Base-by-base conservation (phyloP, 2,888 invertebrate genomes). In the Helobdella robusta region DNA sequence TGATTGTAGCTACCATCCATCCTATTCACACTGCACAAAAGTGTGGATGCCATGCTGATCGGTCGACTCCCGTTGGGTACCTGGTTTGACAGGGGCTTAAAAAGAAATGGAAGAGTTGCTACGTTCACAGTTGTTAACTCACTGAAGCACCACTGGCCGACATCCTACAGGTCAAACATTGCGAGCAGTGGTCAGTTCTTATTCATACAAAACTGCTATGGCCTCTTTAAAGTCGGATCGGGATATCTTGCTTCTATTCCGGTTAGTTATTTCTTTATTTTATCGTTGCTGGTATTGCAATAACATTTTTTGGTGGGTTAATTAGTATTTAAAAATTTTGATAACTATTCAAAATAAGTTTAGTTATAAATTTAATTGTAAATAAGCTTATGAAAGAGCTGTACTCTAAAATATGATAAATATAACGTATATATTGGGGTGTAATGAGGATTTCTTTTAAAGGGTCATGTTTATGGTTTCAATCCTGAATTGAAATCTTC, bases 191-290 rank as follows among this genome's bases (percentile, higher is more conserved):
- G 95, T 11, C 86, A 87, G 70, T 92, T 85, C 80, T 83, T 97
- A 63, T 97, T 91, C 79, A 82, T 97, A 34, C 87, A 89, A 73
- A 79, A 78, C 67, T 73, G 73, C 64, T 86, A 87, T 11, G 90
- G 91, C 1, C 82, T 97, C 56, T 83, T 90, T 69, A 97, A 97
- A 82, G 86, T 97, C 69, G 97, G 97, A 23, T 89, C 93, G 61
- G 97, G 97, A 6, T 91, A 91, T 77, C 89, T 89, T 60, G 91
- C 90, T 70, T 92, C 95, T 6, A 85, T 91, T 71, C 88, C 88
- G 79, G 77, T 77, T 68, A 34, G 46, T 15, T 52, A 52, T 8
- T 18, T 18, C 23, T 15, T 40, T 18, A 11, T 18, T 15, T 40
- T 11, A 11, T 15, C 18, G 8, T 18, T 15, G 8, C 8, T 40